A percentile compares a stretch with the other conserved stretches of the same genome.
Evolutionary conservation across 1,140 invertebrate genomes (phyloP).

Genomic region (Atopsyche davidsoni): DNA sequence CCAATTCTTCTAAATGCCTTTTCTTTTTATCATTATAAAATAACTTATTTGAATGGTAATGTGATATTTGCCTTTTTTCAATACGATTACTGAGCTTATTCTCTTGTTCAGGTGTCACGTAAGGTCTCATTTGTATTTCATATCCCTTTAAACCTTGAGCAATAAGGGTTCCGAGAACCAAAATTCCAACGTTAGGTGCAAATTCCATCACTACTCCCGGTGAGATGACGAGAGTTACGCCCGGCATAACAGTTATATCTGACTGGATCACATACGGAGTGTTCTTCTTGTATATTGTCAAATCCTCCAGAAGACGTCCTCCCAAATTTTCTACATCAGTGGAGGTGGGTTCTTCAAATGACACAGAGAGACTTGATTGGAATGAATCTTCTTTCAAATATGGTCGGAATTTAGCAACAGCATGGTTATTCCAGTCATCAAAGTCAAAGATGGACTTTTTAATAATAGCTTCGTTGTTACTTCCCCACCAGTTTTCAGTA

Average conservation of each 20-base stretch:
- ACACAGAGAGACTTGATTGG: constrained; percentile 67
- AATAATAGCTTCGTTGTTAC: constrained; percentile 63
- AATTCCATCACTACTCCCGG: constrained; percentile 92
- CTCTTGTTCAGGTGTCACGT: constrained; percentile 41
- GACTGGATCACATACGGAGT: constrained; percentile 78
- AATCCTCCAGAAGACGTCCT: constrained; percentile 72
- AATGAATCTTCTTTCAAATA: constrained; percentile 74
- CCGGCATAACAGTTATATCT: constrained; percentile 97
- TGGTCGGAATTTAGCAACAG: constrained; percentile 82
- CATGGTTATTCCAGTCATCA: constrained; percentile 99
- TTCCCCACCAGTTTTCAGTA: constrained; percentile 95
- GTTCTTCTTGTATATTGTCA: constrained; percentile 60
- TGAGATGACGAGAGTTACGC: constrained; percentile 75
- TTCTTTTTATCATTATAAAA: constrained; percentile 37
- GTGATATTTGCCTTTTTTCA: constrained; percentile 36
- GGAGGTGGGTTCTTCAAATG: constrained; percentile 49
- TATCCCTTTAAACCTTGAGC: constrained; percentile 73
- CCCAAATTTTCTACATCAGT: constrained; percentile 68
- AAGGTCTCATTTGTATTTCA: constrained; percentile 80
- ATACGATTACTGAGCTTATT: constrained; percentile 40
- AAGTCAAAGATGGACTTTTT: constrained; percentile 93
- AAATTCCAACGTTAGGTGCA: constrained; percentile 91
- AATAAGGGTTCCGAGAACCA: constrained; percentile 88
- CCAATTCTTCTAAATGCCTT: constrained; percentile 47
- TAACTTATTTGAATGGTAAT: constrained; percentile 31